Base-by-base conservation (phyloP, 2,888 invertebrate species). In the Plebejus argus region DNA sequence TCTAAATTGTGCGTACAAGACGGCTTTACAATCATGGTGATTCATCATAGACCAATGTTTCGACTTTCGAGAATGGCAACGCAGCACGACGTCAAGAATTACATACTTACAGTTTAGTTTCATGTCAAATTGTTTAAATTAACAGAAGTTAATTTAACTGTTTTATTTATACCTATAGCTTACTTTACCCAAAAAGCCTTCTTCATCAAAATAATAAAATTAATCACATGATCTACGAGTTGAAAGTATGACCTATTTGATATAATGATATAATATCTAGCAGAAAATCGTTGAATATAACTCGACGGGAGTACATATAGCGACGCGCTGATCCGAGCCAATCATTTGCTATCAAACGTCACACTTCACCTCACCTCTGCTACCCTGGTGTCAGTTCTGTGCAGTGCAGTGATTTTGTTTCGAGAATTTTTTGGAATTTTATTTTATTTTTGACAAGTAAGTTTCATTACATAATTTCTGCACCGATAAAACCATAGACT, bases 301-400 rank as follows among this genome's bases (percentile, higher is more conserved):
- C 28, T 5, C 15, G 28, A 15, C 28, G 66, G 12, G 15, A 28
- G 66, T 79, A 78, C 76, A 72, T 79, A 78, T 53, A 74, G 53
- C 74, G 74, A 3, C 23, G 74, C 74, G 23, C 53, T 5, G 74
- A 20, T 8, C 18, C 3, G 15, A 49, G 23, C 45, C 49, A 23
- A 49, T 78, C 82, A 82, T 82, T 82, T 79, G 78, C 78, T 66
- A 72, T 78, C 79, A 70, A 79, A 79, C 81, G 80, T 81, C 79
- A 80, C 49, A 74, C 77, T 78, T 77, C 78, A 71, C n/a, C 39
- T 76, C 20, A 70, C 77, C 78, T 77, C 78, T 79, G 78, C 20
- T n/a, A 61, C 53, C 78, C 76, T 78, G 56, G 78, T 79, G 77
- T 49, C n/a, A 18, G 33, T 53, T 53, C 18, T 76, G 74, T 78